Evolutionary conservation across 2,113 vertebrate genomes (phyloP), one percentile per base, ranked within the genome.

Genomic region (Carassius auratus): DNA sequence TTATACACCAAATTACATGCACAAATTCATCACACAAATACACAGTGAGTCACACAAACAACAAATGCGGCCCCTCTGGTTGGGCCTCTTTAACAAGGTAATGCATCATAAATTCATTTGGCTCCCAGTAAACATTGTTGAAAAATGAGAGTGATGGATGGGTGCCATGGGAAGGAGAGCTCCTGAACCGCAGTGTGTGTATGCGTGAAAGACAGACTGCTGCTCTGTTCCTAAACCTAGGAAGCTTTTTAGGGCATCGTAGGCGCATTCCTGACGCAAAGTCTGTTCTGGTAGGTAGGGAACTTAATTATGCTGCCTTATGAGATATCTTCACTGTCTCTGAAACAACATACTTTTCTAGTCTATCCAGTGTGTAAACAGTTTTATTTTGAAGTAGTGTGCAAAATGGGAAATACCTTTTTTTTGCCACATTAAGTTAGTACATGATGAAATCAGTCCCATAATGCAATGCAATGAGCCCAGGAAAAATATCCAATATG

Each of bases 81-180:
- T 86, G 62, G 68, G 85, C 50, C 85, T 85, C 71, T 84, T 87
- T 87, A 81, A 81, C 78, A 81, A 82, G 66, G 89, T 86, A 88
- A 89, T 89, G 84, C 85, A 89, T 89, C 86, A 89, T 84, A 88
- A 86, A 88, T 88, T 88, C 38, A 89, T 88, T 88, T 89, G 82
- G 85, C 85, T 84, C 64, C 81, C 85, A 69, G 85, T 85, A 87
- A 86, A 81, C 84, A 84, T 86, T 86, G 81, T 74, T 81, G 64
- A 74, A 84, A 85, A 74, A 76, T 84, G 82, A 86, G 74, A 87
- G 57, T 88, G 89, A 89, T 89, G 89, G 89, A 88, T 89, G 73
- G 55, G 21, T 86, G 86, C 62, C 64, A 86, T 42, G 68, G 57
- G 74, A 61, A 71, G 86, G 64, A 86, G 76, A 23, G 76, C 76